Conservation (phyloP, 1,140 invertebrate species). For the Phthorimaea operculella region DNA sequence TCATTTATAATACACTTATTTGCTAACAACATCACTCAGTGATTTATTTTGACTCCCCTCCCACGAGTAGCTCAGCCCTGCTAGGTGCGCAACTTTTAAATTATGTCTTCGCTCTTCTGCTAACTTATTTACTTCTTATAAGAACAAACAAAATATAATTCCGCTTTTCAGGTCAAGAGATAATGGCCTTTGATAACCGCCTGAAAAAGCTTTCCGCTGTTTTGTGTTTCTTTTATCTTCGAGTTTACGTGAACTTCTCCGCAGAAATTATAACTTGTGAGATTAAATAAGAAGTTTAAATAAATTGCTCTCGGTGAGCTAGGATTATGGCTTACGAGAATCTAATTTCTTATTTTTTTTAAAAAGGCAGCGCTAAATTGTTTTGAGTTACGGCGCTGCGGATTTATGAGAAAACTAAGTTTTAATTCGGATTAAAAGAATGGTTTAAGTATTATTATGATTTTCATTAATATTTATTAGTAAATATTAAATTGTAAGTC, state of each 20-base stretch:
- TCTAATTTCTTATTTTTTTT: conserved; percentile 31
- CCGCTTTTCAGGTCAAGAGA: conserved; percentile 60
- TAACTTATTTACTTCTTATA: conserved; percentile 62
- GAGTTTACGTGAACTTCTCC: conserved; percentile 54
- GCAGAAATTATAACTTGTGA: conserved; percentile 62
- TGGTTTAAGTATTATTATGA: too few relatives aligned
- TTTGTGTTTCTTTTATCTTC: conserved; percentile 62
- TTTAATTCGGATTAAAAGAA: too few relatives aligned
- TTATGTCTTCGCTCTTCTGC: conserved; percentile 44
- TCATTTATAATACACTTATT: neutral
- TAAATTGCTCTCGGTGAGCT: conserved; percentile 50
- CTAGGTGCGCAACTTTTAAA: conserved; percentile 55
- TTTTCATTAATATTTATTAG: too few relatives aligned
- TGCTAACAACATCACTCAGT: neutral
- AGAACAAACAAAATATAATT: conserved; percentile 60
- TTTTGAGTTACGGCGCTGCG: neutral
- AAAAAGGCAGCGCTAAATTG: conserved; percentile 13
- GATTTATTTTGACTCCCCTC: neutral
- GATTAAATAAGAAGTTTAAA: conserved; percentile 64
- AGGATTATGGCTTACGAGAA: conserved; percentile 34
- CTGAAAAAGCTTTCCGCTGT: conserved; percentile 62
- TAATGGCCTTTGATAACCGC: conserved; percentile 64
- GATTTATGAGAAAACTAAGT: neutral
- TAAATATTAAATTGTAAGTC: too few relatives aligned
- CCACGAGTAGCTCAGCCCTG: conserved; percentile 17